These are phyloP conservation scores for Pectinophora gossypiella DNA, from an alignment of 1,140 invertebrate genomes.

Conservation along the genomic window DNA sequence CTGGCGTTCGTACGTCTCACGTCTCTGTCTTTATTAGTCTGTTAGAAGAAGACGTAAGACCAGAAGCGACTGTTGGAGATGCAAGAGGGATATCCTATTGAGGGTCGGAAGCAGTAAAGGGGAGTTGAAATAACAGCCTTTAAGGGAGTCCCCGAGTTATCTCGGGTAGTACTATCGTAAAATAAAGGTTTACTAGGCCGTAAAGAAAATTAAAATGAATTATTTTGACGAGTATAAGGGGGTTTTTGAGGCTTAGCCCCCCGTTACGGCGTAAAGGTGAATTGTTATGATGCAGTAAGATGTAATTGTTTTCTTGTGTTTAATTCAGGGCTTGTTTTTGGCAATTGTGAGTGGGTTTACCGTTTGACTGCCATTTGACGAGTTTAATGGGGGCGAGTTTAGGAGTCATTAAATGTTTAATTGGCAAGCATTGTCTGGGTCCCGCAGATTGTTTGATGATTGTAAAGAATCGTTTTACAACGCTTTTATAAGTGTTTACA, in stretches of 20 bases:
- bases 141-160: conserved; percentile 67
- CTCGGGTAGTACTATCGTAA: conserved; percentile 58
- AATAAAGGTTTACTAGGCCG: conserved; percentile 71
- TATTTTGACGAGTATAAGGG: conserved; percentile 70
- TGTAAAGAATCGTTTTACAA: no score
- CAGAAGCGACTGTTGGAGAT: neutral
- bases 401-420: no score
- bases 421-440: no score
- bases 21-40: neutral
- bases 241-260: conserved; percentile 38
- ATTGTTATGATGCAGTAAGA: conserved; percentile 51
- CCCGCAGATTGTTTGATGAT: no score
- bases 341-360: conserved; percentile 6
- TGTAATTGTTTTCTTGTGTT: conserved; percentile 63
- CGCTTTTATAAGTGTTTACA: no score
- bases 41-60: no score
- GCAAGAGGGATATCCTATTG: conserved; percentile 8
- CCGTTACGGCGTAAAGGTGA: conserved; percentile 39
- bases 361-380: no score
- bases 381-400: no score
- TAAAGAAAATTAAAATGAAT: conserved; percentile 76
- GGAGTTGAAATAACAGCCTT: conserved; percentile 43
- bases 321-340: conserved; percentile 46
- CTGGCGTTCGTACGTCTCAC: no score
- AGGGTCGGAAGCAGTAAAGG: conserved; percentile 28